A percentile compares a stretch with the other conserved stretches of the same genome.
These are phyloP conservation scores for Sternarchorhynchus goeldii DNA, from an alignment of 2,797 vertebrate genomes.

Conservation along the genomic window DNA sequence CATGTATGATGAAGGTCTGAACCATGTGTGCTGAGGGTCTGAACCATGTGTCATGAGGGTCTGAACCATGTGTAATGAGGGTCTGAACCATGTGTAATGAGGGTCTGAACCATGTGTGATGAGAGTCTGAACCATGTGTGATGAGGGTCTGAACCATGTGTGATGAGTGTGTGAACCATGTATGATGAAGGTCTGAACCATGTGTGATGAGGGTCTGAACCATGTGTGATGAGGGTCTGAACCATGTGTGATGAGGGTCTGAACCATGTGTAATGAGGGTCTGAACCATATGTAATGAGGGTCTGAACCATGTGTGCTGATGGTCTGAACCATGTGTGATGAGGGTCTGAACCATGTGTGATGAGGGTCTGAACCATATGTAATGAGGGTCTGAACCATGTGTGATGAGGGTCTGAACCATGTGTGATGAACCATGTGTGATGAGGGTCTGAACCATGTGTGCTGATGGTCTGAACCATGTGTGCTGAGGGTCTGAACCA, in stretches of 20 bases:
- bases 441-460: constrained; percentile 38
- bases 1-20: too few relatives aligned
- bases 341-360: constrained; percentile 37
- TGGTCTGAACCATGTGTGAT: neutral
- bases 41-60: too few relatives aligned
- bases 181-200: too few relatives aligned
- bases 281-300: constrained; percentile 29
- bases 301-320: constrained; percentile 7
- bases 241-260: constrained; percentile 32
- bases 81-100: too few relatives aligned
- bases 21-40: too few relatives aligned
- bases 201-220: too few relatives aligned
- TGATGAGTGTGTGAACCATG: too few relatives aligned
- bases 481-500: constrained; percentile 28
- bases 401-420: constrained; percentile 29
- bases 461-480: constrained; percentile 38
- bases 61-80: too few relatives aligned
- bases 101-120: too few relatives aligned
- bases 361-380: constrained; percentile 37
- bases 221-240: too few relatives aligned
- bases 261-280: constrained; percentile 15
- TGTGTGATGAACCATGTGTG: constrained; percentile 10
- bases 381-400: constrained; percentile 38
- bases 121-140: too few relatives aligned
- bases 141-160: too few relatives aligned